Conservation (phyloP, 2,797 vertebrate genomes). For the Gallinago solitaria region DNA sequence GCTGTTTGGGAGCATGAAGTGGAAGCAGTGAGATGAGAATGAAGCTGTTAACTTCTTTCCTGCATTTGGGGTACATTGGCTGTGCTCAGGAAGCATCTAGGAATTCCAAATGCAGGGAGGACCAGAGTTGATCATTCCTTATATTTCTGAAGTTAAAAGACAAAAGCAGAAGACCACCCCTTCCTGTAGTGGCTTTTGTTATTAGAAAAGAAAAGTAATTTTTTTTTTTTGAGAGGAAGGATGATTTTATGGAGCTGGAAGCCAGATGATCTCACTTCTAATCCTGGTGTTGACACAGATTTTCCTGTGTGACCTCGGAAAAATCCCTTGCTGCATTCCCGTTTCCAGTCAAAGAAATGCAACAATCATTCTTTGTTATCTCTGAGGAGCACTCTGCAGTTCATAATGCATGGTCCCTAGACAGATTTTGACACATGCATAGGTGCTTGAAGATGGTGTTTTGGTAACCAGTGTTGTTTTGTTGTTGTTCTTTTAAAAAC, state of each 20-base stretch:
- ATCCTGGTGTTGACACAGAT: conserved; percentile 36
- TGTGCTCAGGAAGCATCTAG: neutral
- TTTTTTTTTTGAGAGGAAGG: conserved; percentile 14
- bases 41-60: neutral
- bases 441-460: neutral
- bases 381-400: neutral
- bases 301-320: neutral
- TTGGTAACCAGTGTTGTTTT: neutral
- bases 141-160: conserved; percentile 31
- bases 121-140: neutral
- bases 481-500: neutral
- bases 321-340: neutral
- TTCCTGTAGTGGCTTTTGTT: conserved; percentile 48
- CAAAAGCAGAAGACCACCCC: neutral
- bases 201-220: conserved; percentile 16
- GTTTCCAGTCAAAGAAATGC: neutral
- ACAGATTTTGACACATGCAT: neutral
- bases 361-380: neutral
- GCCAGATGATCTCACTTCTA: conserved; percentile 48
- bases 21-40: neutral
- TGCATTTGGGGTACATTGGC: neutral
- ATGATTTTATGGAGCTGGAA: conserved; percentile 46
- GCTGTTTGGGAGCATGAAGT: neutral
- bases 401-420: neutral
- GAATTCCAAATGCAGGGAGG: neutral